A percentile compares a stretch with the other conserved stretches of the same genome.
phyloP scores from a whole-genome alignment of 2,888 invertebrate species.

The Dynastes maya region DNA sequence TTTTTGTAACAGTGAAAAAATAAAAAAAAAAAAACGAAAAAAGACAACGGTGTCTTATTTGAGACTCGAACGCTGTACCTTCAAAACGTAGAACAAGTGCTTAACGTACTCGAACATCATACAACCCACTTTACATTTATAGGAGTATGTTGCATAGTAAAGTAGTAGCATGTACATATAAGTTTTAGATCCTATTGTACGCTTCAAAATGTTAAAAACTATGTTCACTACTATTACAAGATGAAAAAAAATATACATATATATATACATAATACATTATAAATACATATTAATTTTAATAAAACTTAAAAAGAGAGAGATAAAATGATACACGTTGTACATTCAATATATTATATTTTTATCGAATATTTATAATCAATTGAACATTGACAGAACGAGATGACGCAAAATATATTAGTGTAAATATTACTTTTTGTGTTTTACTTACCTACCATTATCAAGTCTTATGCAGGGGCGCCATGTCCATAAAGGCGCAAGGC shows the following conservation, averaged over 20 bases:
- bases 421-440: conserved; percentile 13
- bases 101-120: too few relatives aligned
- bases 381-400: conserved; percentile 13
- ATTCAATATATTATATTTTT: conserved; percentile 45
- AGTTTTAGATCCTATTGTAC: neutral
- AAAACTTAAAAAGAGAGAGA: neutral
- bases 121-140: too few relatives aligned
- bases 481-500: too few relatives aligned
- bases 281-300: neutral
- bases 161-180: neutral
- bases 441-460: neutral
- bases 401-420: conserved; percentile 27
- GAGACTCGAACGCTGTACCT: too few relatives aligned
- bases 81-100: too few relatives aligned
- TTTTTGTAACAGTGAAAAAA: too few relatives aligned
- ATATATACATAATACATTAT: neutral
- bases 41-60: too few relatives aligned
- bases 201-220: neutral
- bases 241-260: neutral
- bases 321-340: conserved; percentile 26
- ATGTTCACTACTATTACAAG: neutral
- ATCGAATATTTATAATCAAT: conserved; percentile 38
- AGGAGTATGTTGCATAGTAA: too few relatives aligned
- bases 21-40: too few relatives aligned
- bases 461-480: too few relatives aligned